Evolutionary conservation across 2,797 vertebrate species (phyloP).

Genomic region (Limosa lapponica): DNA sequence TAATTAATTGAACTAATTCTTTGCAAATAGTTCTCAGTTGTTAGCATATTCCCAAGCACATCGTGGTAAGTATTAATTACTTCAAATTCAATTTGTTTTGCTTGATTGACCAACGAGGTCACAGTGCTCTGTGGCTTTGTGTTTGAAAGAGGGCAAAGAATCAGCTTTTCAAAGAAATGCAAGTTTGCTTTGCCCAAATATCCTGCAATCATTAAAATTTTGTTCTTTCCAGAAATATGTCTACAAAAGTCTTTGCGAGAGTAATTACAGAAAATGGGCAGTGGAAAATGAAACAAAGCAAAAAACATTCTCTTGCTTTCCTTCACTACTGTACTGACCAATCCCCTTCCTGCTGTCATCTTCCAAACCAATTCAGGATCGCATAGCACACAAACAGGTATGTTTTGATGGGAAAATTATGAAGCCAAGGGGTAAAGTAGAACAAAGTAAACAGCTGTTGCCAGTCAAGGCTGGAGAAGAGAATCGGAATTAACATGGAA

Average conservation of each 20-base stretch:
- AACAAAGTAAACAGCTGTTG: constrained; percentile 55
- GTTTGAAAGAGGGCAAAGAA: background rate
- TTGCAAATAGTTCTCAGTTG: background rate
- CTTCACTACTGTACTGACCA: fast-evolving
- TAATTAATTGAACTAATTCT: constrained; percentile 29
- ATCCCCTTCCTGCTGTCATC: background rate
- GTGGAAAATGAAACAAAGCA: background rate
- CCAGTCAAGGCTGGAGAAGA: constrained; percentile 16
- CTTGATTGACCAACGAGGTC: background rate
- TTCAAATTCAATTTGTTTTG: constrained; percentile 44
- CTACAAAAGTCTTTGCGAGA: background rate
- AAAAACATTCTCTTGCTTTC: background rate
- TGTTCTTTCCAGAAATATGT: background rate
- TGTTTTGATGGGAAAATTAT: background rate
- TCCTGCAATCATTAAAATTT: background rate
- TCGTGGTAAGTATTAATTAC: constrained; percentile 27
- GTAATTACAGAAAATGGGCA: background rate
- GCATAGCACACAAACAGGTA: background rate
- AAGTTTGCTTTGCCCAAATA: background rate
- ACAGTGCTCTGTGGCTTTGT: background rate
- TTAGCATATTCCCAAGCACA: constrained; percentile 21
- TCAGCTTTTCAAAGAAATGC: background rate
- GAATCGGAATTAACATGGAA: constrained; percentile 8
- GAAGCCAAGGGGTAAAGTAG: background rate
- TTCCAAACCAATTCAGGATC: background rate